These are phyloP conservation scores for Drosophila algonquin DNA, from an alignment of 2,888 invertebrate genomes.

Conservation along the genomic window DNA sequence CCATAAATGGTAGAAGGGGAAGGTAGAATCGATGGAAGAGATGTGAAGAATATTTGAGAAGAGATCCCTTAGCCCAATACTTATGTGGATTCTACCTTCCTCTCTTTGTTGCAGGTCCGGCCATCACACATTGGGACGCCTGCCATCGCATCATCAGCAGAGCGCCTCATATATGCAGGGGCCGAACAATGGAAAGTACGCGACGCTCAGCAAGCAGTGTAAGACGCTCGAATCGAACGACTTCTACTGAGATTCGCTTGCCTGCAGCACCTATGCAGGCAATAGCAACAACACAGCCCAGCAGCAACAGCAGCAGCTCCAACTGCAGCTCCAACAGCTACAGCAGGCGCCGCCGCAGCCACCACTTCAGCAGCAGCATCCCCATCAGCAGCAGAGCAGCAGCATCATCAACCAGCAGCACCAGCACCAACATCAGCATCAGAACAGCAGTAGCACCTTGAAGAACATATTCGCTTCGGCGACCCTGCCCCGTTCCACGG, in stretches of 20 bases:
- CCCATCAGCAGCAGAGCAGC: constrained; percentile 55
- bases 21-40: neutral
- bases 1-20: neutral
- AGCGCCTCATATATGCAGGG: constrained; percentile 85
- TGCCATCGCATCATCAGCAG: constrained; percentile 85
- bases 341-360: constrained; percentile 56
- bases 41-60: neutral
- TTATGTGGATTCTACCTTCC: neutral
- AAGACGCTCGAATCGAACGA: constrained; percentile 96
- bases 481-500: constrained; percentile 83
- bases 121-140: constrained; percentile 88
- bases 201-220: constrained; percentile 97
- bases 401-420: constrained; percentile 61
- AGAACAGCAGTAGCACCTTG: constrained; percentile 67
- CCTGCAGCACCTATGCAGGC: constrained; percentile 86
- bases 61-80: neutral
- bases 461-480: constrained; percentile 83
- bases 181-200: constrained; percentile 94
- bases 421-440: constrained; percentile 47
- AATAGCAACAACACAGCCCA: constrained; percentile 81
- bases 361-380: constrained; percentile 50
- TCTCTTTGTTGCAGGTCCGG: constrained; percentile 77
- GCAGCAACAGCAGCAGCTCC: constrained; percentile 52
- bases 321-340: constrained; percentile 40
- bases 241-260: constrained; percentile 94